Base-by-base conservation (phyloP, 2,888 invertebrate genomes). In the Zonitis immaculata region DNA sequence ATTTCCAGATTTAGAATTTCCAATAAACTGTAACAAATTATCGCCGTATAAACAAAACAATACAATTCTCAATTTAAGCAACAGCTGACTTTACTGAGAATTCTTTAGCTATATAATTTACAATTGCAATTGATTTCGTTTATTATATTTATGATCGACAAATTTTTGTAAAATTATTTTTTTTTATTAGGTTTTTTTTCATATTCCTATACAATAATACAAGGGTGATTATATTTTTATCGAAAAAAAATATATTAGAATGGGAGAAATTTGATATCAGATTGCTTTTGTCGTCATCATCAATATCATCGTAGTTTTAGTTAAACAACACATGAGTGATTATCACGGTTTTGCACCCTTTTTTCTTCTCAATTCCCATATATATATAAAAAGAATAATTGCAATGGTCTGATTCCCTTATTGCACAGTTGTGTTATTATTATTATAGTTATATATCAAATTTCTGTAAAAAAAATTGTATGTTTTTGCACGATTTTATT, bases 401-500 rank as follows among this genome's bases (percentile, higher is more conserved):
- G 54, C 35, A 57, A 57, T 57, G 54, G 57, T 57, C 57, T 43
- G 57, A 57, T 57, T 55, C 54, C 50, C 52, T 52, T 55, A 47
- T 52, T 57, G 54, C 57, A 52, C 57, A 57, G 51, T 55, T 55
- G 55, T 52, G 45, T 47, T 30, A n/a, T n/a, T n/a, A n/a, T n/a
- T n/a, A n/a, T 42, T 14, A 6, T 12, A 20, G 14, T 47, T 42
- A 18, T 18, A 30, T 55, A 52, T 57, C 57, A n/a, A 18, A 42
- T 57, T 57, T 50, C 57, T 44, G 6, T 8, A 7, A 18, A 35
- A 18, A 35, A 35, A 18, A 18, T 1, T 14, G 32, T 7, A 14
- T 2, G 35, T 18, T 14, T 35, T 32, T 32, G 14, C 7, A 51
- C 52, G 57, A 50, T 57, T 55, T 52, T 55, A 57, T 54, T 55